These are phyloP conservation scores for Manis crassicaudata DNA, from an alignment of 2,797 vertebrate species.

Conservation along the genomic window DNA sequence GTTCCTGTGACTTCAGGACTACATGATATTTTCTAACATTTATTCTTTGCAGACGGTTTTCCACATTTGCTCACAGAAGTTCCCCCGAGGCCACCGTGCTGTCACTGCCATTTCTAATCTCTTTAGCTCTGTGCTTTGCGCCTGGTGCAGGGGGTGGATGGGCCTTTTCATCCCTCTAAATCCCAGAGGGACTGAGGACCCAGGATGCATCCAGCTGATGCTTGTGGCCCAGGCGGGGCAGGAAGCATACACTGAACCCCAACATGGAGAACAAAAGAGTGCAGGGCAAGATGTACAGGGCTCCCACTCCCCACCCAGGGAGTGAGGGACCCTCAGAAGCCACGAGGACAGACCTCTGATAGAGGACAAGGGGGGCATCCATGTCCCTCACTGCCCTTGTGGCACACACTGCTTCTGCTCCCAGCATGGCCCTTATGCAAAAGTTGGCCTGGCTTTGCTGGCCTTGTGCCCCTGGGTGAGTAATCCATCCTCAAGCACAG, in stretches of 20 bases:
- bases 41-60: neutral
- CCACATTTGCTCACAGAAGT: neutral
- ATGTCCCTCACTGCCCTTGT: too few relatives aligned
- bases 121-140: neutral
- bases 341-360: neutral
- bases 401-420: neutral
- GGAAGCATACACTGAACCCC: neutral
- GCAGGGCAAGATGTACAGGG: rapidly evolving
- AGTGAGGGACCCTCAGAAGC: neutral
- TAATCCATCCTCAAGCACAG: neutral
- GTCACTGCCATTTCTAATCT: neutral
- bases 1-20: neutral
- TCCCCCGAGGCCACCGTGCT: rapidly evolving
- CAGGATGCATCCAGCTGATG: neutral
- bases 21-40: neutral
- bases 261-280: rapidly evolving
- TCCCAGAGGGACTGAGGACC: neutral
- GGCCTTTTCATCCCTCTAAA: neutral
- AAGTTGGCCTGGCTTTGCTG: neutral
- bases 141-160: rapidly evolving
- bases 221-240: neutral
- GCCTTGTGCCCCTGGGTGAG: rapidly evolving
- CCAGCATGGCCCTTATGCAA: neutral
- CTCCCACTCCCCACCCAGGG: rapidly evolving
- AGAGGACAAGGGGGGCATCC: neutral